Conservation (phyloP, 2,888 invertebrate species). For the Tuta absoluta region DNA sequence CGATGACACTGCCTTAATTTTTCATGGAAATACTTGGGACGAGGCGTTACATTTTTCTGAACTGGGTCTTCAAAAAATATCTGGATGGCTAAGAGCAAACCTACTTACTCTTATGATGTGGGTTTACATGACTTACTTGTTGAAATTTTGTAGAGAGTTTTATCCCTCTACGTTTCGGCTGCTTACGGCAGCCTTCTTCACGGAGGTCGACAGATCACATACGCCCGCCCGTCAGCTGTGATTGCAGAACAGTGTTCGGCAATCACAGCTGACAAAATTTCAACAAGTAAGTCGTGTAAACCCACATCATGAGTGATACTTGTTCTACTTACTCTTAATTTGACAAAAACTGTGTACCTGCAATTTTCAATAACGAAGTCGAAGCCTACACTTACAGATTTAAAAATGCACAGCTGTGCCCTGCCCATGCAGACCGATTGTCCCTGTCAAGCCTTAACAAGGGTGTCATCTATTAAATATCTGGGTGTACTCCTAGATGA, state of each 20-base stretch:
- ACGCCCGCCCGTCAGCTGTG: too few relatives aligned
- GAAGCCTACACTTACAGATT: not conserved
- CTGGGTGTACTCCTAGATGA: not conserved
- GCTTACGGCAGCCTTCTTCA: too few relatives aligned
- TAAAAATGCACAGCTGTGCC: conserved; percentile 5
- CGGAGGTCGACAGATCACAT: too few relatives aligned
- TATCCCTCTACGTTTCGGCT: too few relatives aligned
- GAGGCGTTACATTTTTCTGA: not conserved
- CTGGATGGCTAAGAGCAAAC: not conserved
- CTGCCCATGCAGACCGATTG: not conserved
- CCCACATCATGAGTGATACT: too few relatives aligned
- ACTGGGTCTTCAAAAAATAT: not conserved
- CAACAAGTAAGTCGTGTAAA: too few relatives aligned
- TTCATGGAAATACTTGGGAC: not conserved
- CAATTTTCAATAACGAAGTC: not conserved
- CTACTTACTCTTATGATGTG: too few relatives aligned
- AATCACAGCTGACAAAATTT: too few relatives aligned
- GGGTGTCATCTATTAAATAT: not conserved
- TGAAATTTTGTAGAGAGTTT: too few relatives aligned
- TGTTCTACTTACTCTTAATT: too few relatives aligned
- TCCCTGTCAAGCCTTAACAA: not conserved
- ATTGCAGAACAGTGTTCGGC: too few relatives aligned
- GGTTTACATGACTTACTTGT: too few relatives aligned
- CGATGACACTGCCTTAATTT: not conserved
- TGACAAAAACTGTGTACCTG: not conserved